A percentile compares a stretch with the other conserved stretches of the same genome.
Evolutionary conservation across 1,140 invertebrate species (phyloP).

Genomic region (Heliconius eleuchia): DNA sequence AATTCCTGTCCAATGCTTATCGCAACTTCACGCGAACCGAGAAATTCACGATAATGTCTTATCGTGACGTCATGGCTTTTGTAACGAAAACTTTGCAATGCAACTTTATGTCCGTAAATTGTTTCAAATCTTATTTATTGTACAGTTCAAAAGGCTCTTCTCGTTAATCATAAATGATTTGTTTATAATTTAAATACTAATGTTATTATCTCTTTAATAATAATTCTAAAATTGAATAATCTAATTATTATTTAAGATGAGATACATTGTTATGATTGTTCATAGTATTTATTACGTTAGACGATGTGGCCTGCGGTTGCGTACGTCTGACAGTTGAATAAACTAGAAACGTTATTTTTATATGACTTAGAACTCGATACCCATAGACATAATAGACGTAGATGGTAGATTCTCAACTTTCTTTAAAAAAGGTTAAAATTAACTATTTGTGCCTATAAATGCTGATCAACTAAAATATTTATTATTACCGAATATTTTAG

Average conservation of each 20-base stretch:
- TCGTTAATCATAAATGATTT: not conserved
- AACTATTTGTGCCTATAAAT: too few species aligned
- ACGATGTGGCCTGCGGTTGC: not conserved
- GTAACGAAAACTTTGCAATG: slow-evolving; percentile 13
- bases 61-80: slow-evolving; percentile 38
- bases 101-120: not conserved
- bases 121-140: not conserved
- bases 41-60: slow-evolving; percentile 33
- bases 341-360: not conserved
- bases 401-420: too few species aligned
- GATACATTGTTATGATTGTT: not conserved
- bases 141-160: not conserved
- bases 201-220: not conserved
- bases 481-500: too few species aligned
- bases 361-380: too few species aligned
- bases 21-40: slow-evolving; percentile 42
- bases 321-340: not conserved
- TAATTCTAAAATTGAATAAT: not conserved
- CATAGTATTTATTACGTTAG: not conserved
- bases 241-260: not conserved
- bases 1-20: slow-evolving; percentile 46
- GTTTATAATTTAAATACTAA: not conserved
- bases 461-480: too few species aligned
- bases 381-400: too few species aligned
- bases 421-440: too few species aligned